Base-by-base conservation (phyloP, 2,888 invertebrate genomes). In the Agrenia bidenticulata region DNA sequence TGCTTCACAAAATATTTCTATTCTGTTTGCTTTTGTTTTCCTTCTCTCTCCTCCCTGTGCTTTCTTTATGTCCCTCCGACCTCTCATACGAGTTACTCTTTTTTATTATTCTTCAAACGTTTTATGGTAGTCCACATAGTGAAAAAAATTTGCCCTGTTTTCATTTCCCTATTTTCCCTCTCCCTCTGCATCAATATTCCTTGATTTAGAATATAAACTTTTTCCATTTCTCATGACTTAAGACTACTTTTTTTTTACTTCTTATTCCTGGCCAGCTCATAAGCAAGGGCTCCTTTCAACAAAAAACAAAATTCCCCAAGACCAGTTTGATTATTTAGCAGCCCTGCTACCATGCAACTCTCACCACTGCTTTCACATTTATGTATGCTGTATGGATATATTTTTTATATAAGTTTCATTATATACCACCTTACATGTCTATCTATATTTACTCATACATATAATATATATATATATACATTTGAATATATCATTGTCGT, bases 51-150 rank as follows among this genome's bases (percentile, higher is more conserved):
- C 63, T 63, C 57, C 13, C 32, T 61, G 24, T 61, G 45, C 42
- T 27, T 27, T 63, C 63, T 58, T 58, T 42, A 57, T 58, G 27
- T 23, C 58, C 50, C 39, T 49, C 56, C 60, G 50, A 63, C 49
- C 63, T 61, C 64, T 58, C 61, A 54, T 61, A 57, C 41, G 63
- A 68, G 68, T 67, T 69, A 65, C 72, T 69, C 64, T 64, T 66
- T 67, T 70, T 73, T 73, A 73, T 70, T 70, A 73, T 73, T 73
- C 73, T 67, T 68, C 66, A 70, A 73, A 70, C 73, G 73, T 73
- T 73, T 73, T 73, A 73, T 73, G 68, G 41, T 63, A 68, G 69
- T 69, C 66, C 70, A 72, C 62, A 67, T 55, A 32, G n/a, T 45
- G 45, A 45, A 19, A 60, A 70, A 69, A 66, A 64, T 67, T 67